A percentile compares a stretch with the other conserved stretches of the same genome.
Conservation (phyloP, 64 coral and sea anemone species). For the Montipora efflorescens region DNA sequence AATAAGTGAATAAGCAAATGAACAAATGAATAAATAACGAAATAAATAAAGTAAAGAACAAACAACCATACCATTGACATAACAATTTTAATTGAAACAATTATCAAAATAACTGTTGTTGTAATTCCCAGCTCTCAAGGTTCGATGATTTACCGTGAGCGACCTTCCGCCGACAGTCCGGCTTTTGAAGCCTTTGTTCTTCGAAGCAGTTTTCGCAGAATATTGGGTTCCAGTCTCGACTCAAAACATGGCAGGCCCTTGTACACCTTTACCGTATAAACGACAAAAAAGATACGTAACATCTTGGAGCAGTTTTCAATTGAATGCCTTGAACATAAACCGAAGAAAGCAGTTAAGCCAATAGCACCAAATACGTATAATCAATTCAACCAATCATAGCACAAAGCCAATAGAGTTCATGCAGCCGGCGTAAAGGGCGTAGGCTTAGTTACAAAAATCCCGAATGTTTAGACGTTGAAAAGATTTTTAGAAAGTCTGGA, state of each 20-base stretch:
- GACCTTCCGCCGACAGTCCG: neutral
- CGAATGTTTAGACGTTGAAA: no score
- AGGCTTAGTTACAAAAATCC: no score
- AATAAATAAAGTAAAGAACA: neutral
- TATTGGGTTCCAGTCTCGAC: conserved; percentile 24
- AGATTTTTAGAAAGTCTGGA: no score
- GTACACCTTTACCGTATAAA: conserved; percentile 24
- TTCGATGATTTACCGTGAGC: conserved; percentile 11
- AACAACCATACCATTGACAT: no score
- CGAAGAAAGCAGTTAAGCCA: no score
- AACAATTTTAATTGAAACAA: neutral
- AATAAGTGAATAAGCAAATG: neutral
- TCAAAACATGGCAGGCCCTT: conserved; percentile 4
- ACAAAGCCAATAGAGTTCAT: no score
- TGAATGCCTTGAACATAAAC: neutral
- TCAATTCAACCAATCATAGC: neutral
- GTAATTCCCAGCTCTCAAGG: conserved; percentile 28
- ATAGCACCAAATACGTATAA: neutral
- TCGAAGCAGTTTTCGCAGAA: conserved; percentile 50
- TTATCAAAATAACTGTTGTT: neutral
- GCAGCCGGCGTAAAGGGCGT: no score
- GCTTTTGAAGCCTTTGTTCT: conserved; percentile 17
- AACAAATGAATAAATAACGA: no score
- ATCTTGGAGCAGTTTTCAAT: neutral
- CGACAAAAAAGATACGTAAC: conserved; percentile 2